Evolutionary conservation across 2,113 vertebrate species (phyloP), one percentile per base, ranked within the genome.

Genomic region (Poicephalus gulielmi): DNA sequence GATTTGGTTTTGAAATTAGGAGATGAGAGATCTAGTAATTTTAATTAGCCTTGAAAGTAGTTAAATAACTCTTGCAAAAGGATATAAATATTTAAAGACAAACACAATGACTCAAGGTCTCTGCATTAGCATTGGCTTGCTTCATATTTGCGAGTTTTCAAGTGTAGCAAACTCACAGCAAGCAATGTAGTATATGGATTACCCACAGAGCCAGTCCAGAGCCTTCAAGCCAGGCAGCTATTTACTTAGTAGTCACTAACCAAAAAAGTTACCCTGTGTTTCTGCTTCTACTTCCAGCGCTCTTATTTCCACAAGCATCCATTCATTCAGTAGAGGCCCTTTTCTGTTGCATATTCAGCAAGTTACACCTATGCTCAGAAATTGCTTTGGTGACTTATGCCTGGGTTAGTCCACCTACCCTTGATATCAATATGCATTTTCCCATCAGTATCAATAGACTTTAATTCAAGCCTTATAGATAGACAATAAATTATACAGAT

Each of bases 201-300:
- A 50, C 50, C 43, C 52, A 41, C 35, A 25, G 68, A 67, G 39
- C 17, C 39, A 75, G 30, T 8, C 35, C 17, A 9, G 25, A 76
- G 17, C n/a, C 49, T 59, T 69, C 49, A 31, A 1, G 25, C 70
- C 41, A 59, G 60, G 31, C 0, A 4, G 6, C 10, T 6, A 0
- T 25, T 68, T 30, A 17, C 14, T 74, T 55, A 20, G 55, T 37
- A 28, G 33, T 10, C 46, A 49, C 31, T 60, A 70, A 18, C 7
- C 23, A 25, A 4, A 89, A 80, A 43, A 2, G 0, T 63, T 62
- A n/a, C 39, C 18, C 53, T 33, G 7, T 30, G 22, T 11, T 37
- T 73, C 71, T 73, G 13, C 20, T 27, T 14, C 37, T 80, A 23
- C 20, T 23, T 92, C 13, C 49, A 37, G 28, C 67, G 25, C 28